These are phyloP conservation scores for Endotricha flammealis DNA, from an alignment of 2,888 invertebrate genomes.

Conservation along the genomic window DNA sequence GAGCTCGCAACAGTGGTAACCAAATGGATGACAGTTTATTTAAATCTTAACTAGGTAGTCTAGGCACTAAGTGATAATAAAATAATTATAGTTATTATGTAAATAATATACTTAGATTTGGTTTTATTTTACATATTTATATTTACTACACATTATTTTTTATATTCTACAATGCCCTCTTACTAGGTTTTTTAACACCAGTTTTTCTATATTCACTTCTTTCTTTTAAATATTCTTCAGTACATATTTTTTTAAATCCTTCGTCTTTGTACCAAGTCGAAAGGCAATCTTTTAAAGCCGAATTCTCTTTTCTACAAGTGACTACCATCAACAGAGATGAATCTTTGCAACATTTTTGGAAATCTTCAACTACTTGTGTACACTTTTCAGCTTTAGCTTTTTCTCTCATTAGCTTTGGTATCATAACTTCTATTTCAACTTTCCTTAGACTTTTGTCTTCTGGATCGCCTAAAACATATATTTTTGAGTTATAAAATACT, in stretches of 20 bases:
- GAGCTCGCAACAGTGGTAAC: too few relatives aligned
- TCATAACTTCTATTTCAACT: slow-evolving; percentile 92
- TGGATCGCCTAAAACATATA: slow-evolving; percentile 84
- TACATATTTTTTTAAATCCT: slow-evolving; percentile 85
- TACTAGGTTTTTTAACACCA: slow-evolving; percentile 81
- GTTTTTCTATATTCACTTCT: slow-evolving; percentile 89
- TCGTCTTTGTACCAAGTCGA: slow-evolving; percentile 87
- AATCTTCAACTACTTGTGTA: slow-evolving; percentile 82
- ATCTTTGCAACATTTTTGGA: slow-evolving; percentile 85
- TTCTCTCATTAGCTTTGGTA: slow-evolving; percentile 93
- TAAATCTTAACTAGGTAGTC: too few relatives aligned
- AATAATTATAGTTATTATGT: too few relatives aligned
- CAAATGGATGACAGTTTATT: too few relatives aligned
- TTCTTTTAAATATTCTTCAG: slow-evolving; percentile 87
- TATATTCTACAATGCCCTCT: slow-evolving; percentile 55
- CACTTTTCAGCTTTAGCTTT: slow-evolving; percentile 90
- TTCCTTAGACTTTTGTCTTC: slow-evolving; percentile 88
- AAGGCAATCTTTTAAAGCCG: slow-evolving; percentile 83
- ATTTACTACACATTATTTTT: slow-evolving; percentile 15
- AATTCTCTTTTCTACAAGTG: slow-evolving; percentile 85
- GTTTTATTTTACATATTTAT: too few relatives aligned
- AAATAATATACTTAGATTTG: too few relatives aligned
- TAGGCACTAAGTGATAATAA: too few relatives aligned
- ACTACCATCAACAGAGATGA: slow-evolving; percentile 83
- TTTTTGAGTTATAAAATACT: not conserved